These are phyloP conservation scores for Pavo muticus DNA, from an alignment of 2,113 vertebrate genomes.

Conservation along the genomic window DNA sequence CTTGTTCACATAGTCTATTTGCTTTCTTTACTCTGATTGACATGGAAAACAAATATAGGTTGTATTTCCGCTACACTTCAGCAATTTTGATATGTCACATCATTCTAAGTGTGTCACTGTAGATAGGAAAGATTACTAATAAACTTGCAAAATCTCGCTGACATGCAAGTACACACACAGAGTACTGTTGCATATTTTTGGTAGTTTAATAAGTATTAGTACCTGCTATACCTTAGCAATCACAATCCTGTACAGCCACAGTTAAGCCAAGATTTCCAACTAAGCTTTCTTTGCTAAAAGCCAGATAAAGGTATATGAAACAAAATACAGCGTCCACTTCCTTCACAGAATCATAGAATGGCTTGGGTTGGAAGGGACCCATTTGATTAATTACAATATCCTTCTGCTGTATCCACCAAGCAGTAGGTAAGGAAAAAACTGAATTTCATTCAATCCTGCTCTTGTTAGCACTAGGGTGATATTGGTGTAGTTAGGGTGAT, in stretches of 20 bases:
- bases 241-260: background rate
- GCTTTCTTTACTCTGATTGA: slow-evolving; percentile 53
- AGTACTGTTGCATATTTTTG: background rate
- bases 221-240: background rate
- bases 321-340: background rate
- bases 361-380: background rate
- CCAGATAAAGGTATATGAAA: background rate
- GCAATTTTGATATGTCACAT: slow-evolving; percentile 59
- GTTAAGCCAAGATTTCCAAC: background rate
- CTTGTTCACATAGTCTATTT: background rate
- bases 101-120: slow-evolving; percentile 55
- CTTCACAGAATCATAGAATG: background rate
- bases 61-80: slow-evolving; percentile 65
- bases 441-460: background rate
- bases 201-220: background rate
- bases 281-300: background rate
- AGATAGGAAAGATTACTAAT: slow-evolving; percentile 46
- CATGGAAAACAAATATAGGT: slow-evolving; percentile 54
- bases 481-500: background rate
- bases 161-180: background rate
- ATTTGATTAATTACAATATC: background rate
- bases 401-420: background rate
- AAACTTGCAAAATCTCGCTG: background rate
- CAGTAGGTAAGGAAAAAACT: background rate
- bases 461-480: background rate